Percentiles rank a stretch among this genome's conserved stretches.
phyloP scores from a whole-genome alignment of 2,888 invertebrate genomes.

The Dicycla oo region DNA sequence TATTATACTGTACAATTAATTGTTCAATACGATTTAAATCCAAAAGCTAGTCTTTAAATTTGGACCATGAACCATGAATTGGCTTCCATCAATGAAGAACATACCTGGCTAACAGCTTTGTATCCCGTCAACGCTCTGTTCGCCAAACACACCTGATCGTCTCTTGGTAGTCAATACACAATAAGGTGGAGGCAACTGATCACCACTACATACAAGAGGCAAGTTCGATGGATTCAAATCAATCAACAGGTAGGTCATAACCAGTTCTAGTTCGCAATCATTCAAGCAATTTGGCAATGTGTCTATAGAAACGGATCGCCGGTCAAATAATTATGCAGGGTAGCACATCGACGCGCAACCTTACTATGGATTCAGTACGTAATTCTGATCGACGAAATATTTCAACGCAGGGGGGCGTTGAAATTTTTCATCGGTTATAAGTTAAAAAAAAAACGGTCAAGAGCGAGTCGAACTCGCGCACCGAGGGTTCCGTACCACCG shows the following conservation, averaged over 20 bases:
- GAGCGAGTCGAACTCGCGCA: too few relatives aligned
- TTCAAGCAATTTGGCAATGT: background rate
- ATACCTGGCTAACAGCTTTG: background rate
- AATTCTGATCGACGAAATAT: too few relatives aligned
- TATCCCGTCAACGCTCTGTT: background rate
- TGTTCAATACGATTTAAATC: background rate
- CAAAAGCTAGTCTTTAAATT: background rate
- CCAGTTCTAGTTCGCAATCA: background rate
- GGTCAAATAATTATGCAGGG: background rate
- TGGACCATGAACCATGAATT: background rate
- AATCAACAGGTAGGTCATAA: background rate
- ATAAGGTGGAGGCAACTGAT: too few relatives aligned
- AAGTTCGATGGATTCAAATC: background rate
- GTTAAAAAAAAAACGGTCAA: too few relatives aligned
- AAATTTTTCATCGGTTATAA: too few relatives aligned
- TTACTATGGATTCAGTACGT: too few relatives aligned
- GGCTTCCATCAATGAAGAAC: background rate
- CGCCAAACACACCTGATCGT: background rate
- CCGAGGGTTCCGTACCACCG: too few relatives aligned
- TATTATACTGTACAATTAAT: too few relatives aligned
- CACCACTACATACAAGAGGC: background rate
- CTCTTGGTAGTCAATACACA: too few relatives aligned
- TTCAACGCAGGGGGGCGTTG: too few relatives aligned
- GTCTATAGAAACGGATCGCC: too few relatives aligned
- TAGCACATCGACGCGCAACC: too few relatives aligned